Percentiles rank a stretch among this genome's conserved stretches.
Conservation (phyloP, 2,888 invertebrate species). For the Keiferia lycopersicella region DNA sequence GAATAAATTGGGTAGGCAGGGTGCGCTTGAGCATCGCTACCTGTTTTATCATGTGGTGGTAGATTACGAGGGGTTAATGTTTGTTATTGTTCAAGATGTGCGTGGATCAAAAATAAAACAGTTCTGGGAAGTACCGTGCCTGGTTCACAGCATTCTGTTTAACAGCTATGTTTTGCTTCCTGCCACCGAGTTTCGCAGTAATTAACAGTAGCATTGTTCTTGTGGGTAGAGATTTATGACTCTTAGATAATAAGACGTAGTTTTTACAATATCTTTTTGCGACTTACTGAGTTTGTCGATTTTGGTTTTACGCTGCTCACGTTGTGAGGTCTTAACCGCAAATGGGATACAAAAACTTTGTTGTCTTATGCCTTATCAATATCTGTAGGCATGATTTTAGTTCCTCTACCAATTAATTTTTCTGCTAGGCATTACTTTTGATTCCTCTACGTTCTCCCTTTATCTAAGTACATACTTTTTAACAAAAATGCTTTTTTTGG, state of each 20-base stretch:
- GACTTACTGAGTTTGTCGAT: neutral
- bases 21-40: conserved; percentile 73
- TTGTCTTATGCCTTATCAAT: neutral
- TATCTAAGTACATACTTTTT: too few species aligned
- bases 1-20: conserved; percentile 79
- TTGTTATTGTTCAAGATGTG: conserved; percentile 59
- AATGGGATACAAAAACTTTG: neutral
- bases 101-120: conserved; percentile 51
- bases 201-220: conserved; percentile 56
- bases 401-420: neutral
- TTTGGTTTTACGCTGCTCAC: neutral
- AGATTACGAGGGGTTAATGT: conserved; percentile 45
- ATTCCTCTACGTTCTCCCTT: too few species aligned
- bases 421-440: too few species aligned
- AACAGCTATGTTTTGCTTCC: conserved; percentile 59
- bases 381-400: neutral
- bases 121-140: conserved; percentile 67
- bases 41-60: conserved; percentile 72
- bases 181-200: conserved; percentile 70
- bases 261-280: neutral
- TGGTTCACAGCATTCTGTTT: conserved; percentile 54
- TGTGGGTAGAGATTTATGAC: conserved; percentile 36
- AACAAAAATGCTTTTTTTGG: too few species aligned
- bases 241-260: conserved; percentile 18
- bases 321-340: conserved; percentile 10